Evolutionary conservation across 1,140 invertebrate genomes (phyloP).

Genomic region (Drosophila ambigua): DNA sequence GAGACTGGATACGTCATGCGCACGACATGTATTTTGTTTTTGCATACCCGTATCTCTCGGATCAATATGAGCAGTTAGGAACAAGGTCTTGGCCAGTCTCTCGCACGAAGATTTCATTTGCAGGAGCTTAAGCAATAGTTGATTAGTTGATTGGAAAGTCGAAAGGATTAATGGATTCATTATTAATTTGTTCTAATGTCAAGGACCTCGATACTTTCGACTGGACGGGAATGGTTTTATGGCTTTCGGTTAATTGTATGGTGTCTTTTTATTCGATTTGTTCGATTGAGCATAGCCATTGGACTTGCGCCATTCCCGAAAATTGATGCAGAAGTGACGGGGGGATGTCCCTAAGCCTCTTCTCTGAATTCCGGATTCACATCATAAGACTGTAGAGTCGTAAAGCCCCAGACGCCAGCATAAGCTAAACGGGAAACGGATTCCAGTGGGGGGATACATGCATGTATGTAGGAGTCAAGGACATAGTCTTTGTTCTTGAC

Average conservation of each 20-base stretch:
- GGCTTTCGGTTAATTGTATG: too few relatives aligned
- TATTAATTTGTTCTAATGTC: not conserved
- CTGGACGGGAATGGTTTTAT: not conserved
- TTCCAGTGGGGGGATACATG: not conserved
- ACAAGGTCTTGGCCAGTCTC: too few relatives aligned
- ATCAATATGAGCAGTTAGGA: too few relatives aligned
- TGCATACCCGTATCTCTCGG: too few relatives aligned
- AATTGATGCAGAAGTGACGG: conserved; percentile 15
- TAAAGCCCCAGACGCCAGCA: conserved; percentile 31
- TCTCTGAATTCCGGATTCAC: not conserved
- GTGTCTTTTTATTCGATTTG: not conserved
- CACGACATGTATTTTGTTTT: too few relatives aligned
- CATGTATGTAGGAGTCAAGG: not conserved
- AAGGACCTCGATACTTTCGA: too few relatives aligned
- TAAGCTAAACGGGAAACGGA: conserved; percentile 23
- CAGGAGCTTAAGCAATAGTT: too few relatives aligned
- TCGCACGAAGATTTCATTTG: too few relatives aligned
- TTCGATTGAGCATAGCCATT: conserved; percentile 22
- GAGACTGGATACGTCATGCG: too few relatives aligned
- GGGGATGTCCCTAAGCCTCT: conserved; percentile 16
- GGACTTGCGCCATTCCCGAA: too few relatives aligned
- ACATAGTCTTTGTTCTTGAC: conserved; percentile 25
- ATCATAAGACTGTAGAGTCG: conserved; percentile 50
- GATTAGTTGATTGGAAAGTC: too few relatives aligned
- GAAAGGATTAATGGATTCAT: not conserved